Evolutionary conservation across 2,113 vertebrate species (phyloP).

Genomic region (Hippocampus comes): DNA sequence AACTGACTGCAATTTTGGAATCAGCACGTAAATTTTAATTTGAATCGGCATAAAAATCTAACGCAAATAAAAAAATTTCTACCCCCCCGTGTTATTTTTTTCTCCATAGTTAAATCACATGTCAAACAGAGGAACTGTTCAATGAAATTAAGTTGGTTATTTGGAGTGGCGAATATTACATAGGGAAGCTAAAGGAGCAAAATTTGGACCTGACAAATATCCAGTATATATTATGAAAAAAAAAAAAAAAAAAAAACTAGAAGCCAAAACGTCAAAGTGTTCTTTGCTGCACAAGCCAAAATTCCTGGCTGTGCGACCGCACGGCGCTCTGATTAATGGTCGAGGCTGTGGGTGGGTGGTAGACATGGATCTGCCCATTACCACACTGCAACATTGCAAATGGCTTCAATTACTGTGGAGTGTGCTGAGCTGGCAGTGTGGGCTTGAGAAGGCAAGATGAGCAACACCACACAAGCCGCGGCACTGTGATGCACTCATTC

Average conservation of each 20-base stretch:
- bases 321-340: slow-evolving; percentile 76
- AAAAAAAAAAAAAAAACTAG: slow-evolving; percentile 2
- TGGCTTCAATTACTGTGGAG: slow-evolving; percentile 79
- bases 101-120: too few relatives aligned
- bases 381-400: slow-evolving; percentile 78
- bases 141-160: neutral
- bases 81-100: too few relatives aligned
- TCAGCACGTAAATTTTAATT: too few relatives aligned
- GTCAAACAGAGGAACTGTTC: neutral
- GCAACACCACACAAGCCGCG: slow-evolving; percentile 54
- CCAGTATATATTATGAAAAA: neutral
- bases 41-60: too few relatives aligned
- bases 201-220: slow-evolving; percentile 20
- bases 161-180: neutral
- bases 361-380: slow-evolving; percentile 78
- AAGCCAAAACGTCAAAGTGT: slow-evolving; percentile 50
- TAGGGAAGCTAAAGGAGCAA: slow-evolving; percentile 12
- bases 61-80: too few relatives aligned
- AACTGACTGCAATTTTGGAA: too few relatives aligned
- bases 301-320: slow-evolving; percentile 65
- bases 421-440: slow-evolving; percentile 77
- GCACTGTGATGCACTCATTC: slow-evolving; percentile 58
- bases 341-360: slow-evolving; percentile 76
- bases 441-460: slow-evolving; percentile 58
- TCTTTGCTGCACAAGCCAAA: slow-evolving; percentile 59